A percentile compares a stretch with the other conserved stretches of the same genome.
Conservation (phyloP, 1,140 invertebrate species). For the Aleiodes sp. region DNA sequence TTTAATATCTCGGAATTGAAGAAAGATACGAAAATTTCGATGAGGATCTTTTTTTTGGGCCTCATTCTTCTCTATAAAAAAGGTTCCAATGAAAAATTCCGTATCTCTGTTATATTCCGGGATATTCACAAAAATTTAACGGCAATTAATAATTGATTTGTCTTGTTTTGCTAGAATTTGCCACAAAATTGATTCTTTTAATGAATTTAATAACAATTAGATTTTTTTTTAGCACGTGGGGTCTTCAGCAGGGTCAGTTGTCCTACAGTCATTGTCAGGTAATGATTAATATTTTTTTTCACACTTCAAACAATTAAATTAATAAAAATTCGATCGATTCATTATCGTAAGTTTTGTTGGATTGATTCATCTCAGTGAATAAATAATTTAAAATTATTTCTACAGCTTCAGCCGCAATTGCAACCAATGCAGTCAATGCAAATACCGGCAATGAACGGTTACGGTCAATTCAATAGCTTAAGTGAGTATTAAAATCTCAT, state of each 20-base stretch:
- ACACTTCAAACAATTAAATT: background rate
- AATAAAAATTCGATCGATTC: no score
- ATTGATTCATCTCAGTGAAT: background rate
- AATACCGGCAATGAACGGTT: constrained; percentile 64
- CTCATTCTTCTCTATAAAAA: no score
- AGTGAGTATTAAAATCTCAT: constrained; percentile 50
- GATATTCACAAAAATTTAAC: no score
- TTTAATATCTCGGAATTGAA: no score
- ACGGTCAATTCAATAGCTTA: constrained; percentile 61
- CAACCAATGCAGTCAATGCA: constrained; percentile 64
- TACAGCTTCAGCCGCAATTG: constrained; percentile 58
- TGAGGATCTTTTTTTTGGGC: no score
- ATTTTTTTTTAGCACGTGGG: constrained; percentile 52
- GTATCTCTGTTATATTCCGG: no score
- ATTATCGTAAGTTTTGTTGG: no score
- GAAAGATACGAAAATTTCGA: no score
- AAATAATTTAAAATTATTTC: background rate
- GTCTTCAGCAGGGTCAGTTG: constrained; percentile 56
- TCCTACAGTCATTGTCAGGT: constrained; percentile 58
- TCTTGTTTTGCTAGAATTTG: no score
- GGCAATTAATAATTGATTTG: no score
- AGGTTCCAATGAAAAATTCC: no score
- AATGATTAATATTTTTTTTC: constrained; percentile 26
- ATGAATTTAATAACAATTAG: background rate
- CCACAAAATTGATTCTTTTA: background rate